Base-by-base conservation (phyloP, 2,797 vertebrate species). In the Neoniphon sammara region DNA sequence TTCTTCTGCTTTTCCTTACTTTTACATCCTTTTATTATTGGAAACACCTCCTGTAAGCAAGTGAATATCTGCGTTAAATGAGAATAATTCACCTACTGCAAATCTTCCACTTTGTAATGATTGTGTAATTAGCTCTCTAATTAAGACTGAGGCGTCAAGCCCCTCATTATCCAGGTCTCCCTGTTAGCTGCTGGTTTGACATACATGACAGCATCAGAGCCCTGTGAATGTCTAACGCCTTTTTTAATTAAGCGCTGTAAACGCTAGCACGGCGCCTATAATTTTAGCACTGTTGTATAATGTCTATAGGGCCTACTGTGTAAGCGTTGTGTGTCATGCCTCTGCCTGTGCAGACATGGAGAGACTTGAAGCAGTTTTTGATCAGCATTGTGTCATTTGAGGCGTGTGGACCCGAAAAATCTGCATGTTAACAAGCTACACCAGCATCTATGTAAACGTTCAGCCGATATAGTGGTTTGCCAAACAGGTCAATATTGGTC, bases 41-140 rank as follows among this genome's bases (percentile, higher is more conserved):
- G 30, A 18, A 58, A 73, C 61, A 17, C 34, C 30, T 66, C 44
- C 53, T 46, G 42, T 7, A 21, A 7, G 57, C 61, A 1, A n/a
- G 4, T 46, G 1, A 49, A 14, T 42, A 30, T 65, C 12, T 18
- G 23, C 34, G 53, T 59, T 39, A 23, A 27, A 49, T 55, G 27
- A 55, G 25, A 54, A 68, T 42, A 23, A 47, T 63, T 75, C 61
- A 50, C 30, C 66, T 72, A 12, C 2, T 8, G 25, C 21, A 47
- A 44, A 78, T 27, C 59, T 75, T 75, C 75, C 68, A 67, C 0
- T 61, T 20, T 18, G 61, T 31, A 66, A 70, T 60, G 5, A 54
- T 30, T 60, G 42, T 0, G 1, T 60, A 68, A 52, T 17, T 61
- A 55, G 60, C 46, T 42, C 23, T 8, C 63, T 50, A 70, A 68